These are phyloP conservation scores for Oryctolagus cuniculus DNA, from an alignment of 2,113 vertebrate species.

Conservation along the genomic window DNA sequence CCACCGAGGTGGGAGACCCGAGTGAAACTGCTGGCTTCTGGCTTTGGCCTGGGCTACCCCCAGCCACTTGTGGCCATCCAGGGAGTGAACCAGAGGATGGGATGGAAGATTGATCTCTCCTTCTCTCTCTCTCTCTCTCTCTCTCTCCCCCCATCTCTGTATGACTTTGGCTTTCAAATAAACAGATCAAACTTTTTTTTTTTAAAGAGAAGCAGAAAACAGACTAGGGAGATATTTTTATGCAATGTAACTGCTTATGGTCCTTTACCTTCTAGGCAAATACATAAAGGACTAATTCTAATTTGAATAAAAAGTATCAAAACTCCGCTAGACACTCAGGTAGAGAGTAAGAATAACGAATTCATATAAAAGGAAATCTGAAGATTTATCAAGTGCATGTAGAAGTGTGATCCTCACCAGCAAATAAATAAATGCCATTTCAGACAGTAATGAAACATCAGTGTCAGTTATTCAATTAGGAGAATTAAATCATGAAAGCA, in stretches of 20 bases:
- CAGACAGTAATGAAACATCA: neutral
- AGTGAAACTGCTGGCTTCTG: no score
- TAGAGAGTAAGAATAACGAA: constrained; percentile 11
- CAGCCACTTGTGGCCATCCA: no score
- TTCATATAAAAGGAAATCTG: neutral
- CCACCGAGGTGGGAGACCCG: no score
- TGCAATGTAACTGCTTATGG: neutral
- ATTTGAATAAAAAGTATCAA: constrained; percentile 42
- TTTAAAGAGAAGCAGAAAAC: neutral
- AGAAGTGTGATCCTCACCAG: neutral
- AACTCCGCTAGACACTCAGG: neutral
- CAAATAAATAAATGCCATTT: constrained; percentile 7
- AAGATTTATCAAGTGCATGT: neutral
- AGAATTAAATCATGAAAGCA: constrained; percentile 10
- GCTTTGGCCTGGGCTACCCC: no score
- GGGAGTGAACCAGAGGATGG: no score
- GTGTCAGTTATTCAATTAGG: neutral
- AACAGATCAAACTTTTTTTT: no score
- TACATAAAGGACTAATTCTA: constrained; percentile 53
- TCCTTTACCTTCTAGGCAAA: constrained; percentile 41
- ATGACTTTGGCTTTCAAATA: no score
- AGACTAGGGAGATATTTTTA: neutral
- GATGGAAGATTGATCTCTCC: no score
- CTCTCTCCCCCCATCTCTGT: no score
- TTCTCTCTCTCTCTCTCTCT: no score